These are phyloP conservation scores for Nothobranchius kuhntae DNA, from an alignment of 2,113 vertebrate species.

Conservation along the genomic window DNA sequence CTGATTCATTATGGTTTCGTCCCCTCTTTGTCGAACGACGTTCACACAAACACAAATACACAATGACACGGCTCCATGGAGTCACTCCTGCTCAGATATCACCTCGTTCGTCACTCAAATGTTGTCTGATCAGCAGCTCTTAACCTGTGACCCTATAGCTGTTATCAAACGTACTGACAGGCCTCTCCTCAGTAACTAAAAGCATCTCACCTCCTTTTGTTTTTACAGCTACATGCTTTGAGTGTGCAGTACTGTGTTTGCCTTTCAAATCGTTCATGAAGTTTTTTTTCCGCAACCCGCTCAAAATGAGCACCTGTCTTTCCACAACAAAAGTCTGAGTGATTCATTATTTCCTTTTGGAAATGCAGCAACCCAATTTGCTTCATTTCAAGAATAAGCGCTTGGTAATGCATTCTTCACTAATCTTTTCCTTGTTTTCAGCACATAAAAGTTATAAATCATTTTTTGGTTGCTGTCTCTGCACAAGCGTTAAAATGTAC, in stretches of 20 bases:
- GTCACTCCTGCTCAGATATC: constrained; percentile 40
- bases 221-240: constrained; percentile 53
- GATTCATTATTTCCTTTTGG: constrained; percentile 44
- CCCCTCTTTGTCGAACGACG: constrained; percentile 30
- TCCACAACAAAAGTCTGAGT: constrained; percentile 33
- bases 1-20: constrained; percentile 57
- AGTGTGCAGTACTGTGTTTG: constrained; percentile 47
- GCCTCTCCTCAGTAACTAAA: constrained; percentile 34
- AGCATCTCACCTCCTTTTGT: constrained; percentile 40
- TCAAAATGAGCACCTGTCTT: constrained; percentile 54
- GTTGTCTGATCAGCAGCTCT: constrained; percentile 68
- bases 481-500: constrained; percentile 33
- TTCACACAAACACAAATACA: constrained; percentile 9
- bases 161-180: constrained; percentile 56
- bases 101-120: constrained; percentile 66
- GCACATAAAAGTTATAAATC: constrained; percentile 36
- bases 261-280: constrained; percentile 67
- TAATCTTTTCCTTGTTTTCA: constrained; percentile 57
- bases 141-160: constrained; percentile 66
- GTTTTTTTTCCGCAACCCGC: constrained; percentile 47
- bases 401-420: constrained; percentile 39
- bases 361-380: constrained; percentile 40
- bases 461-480: constrained; percentile 32
- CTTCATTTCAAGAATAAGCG: constrained; percentile 38
- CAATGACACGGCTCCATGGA: constrained; percentile 13